Percentiles rank a stretch among this genome's conserved stretches.
Evolutionary conservation across 2,888 invertebrate genomes (phyloP).

Genomic region (Ischnus inquisitorius): DNA sequence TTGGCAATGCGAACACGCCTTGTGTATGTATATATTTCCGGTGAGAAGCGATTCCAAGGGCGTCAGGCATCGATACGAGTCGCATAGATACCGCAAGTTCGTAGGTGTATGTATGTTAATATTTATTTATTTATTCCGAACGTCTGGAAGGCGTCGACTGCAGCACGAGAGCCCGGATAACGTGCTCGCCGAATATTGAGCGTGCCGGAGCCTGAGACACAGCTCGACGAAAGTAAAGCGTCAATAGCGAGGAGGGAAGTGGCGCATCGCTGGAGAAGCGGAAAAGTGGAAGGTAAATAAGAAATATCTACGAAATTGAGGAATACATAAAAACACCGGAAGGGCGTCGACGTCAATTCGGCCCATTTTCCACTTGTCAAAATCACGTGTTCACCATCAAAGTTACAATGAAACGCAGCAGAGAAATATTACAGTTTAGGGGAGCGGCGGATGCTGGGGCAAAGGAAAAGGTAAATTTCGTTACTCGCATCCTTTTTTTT

Average conservation of each 20-base stretch:
- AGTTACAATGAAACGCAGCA: too few species aligned
- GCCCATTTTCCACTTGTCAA: conserved; percentile 37
- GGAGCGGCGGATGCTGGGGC: too few species aligned
- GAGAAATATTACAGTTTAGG: too few species aligned
- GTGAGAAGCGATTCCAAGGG: conserved; percentile 5
- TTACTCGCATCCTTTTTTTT: too few species aligned
- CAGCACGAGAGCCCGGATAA: conserved; percentile 6
- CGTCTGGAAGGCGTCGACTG: conserved; percentile 7
- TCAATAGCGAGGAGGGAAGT: conserved; percentile 19
- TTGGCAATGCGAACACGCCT: background rate
- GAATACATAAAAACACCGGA: background rate
- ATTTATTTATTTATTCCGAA: conserved; percentile 39
- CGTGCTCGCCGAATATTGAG: conserved; percentile 24
- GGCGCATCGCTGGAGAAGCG: conserved; percentile 14
- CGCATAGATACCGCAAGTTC: background rate
- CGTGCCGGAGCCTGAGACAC: conserved; percentile 3
- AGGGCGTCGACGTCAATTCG: conserved; percentile 49
- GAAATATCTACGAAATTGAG: background rate
- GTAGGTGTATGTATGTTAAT: conserved; percentile 5
- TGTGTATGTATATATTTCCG: background rate
- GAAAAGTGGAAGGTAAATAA: conserved; percentile 4
- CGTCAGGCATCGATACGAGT: background rate
- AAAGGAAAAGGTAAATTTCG: too few species aligned
- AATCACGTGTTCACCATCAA: background rate
- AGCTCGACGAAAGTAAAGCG: background rate